phyloP scores from a whole-genome alignment of 1,140 invertebrate genomes.

The Cyclina sinensis region DNA sequence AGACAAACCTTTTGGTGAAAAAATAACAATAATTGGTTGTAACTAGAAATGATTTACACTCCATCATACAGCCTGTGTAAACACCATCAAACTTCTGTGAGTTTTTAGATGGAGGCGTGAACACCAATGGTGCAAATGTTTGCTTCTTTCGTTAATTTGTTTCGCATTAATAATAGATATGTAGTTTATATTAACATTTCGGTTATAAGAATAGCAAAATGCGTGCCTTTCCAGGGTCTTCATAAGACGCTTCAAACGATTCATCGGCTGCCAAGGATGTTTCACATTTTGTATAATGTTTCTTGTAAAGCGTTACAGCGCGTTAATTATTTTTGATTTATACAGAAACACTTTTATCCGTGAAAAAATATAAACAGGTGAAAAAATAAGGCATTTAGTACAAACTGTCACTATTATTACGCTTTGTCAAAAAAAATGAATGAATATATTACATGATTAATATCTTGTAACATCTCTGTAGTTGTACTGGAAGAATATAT shows the following conservation, averaged over 20 bases:
- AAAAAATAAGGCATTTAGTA: no score
- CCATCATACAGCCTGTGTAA: constrained; percentile 30
- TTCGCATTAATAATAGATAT: constrained; percentile 45
- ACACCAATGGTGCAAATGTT: constrained; percentile 49
- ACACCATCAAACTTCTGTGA: constrained; percentile 17
- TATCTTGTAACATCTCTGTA: no score
- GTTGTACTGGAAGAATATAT: no score
- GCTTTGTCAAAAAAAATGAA: no score
- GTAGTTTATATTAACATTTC: constrained; percentile 34
- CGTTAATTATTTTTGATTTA: no score
- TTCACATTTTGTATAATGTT: not conserved
- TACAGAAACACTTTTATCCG: no score
- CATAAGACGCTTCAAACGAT: not conserved
- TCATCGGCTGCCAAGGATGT: not conserved
- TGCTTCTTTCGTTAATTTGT: constrained; percentile 42
- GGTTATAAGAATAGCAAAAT: constrained; percentile 2
- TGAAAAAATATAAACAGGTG: no score
- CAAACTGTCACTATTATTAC: no score
- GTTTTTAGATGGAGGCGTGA: constrained; percentile 11
- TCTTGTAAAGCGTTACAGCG: not conserved
- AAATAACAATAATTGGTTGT: constrained; percentile 50
- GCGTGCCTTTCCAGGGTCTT: constrained; percentile 10
- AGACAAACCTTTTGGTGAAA: constrained; percentile 41
- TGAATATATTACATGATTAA: no score
- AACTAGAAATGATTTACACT: constrained; percentile 42